Percentiles rank a stretch among this genome's conserved stretches.
Evolutionary conservation across 2,797 vertebrate species (phyloP).

Genomic region (Pseudocheirus occidentalis): DNA sequence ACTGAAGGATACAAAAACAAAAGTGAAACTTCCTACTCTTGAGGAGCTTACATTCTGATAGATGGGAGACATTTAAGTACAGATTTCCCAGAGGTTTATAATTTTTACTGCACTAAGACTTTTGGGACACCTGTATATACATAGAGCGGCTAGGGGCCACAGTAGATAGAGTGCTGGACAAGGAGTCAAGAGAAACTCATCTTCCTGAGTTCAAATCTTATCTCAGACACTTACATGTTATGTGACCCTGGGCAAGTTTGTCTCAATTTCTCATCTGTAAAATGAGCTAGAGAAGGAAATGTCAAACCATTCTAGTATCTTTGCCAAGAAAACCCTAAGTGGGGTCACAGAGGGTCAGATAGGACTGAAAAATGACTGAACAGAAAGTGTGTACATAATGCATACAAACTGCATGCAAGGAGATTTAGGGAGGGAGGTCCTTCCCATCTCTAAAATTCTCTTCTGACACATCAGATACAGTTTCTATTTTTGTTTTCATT

Average conservation of each 20-base stretch:
- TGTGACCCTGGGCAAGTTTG: not conserved
- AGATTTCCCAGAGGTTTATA: not conserved
- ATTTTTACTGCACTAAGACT: not conserved
- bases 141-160: not conserved
- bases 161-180: not conserved
- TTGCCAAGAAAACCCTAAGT: not conserved
- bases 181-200: not conserved
- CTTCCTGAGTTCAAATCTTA: not conserved
- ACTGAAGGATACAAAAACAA: not conserved
- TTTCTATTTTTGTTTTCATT: constrained; percentile 19
- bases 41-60: not conserved
- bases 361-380: not conserved
- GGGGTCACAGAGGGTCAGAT: not conserved
- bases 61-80: not conserved
- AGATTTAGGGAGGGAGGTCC: not conserved
- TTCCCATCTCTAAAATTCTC: not conserved
- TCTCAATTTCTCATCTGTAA: not conserved
- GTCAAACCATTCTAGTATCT: not conserved
- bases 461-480: not conserved
- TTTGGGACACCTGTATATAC: not conserved
- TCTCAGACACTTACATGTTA: not conserved
- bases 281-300: not conserved
- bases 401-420: not conserved
- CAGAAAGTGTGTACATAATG: not conserved
- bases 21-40: not conserved